Evolutionary conservation across 35 echinoderm and acorn worm species (phyloP), one percentile per base, ranked within the genome.

Genomic region (Holothuria glaberrima): DNA sequence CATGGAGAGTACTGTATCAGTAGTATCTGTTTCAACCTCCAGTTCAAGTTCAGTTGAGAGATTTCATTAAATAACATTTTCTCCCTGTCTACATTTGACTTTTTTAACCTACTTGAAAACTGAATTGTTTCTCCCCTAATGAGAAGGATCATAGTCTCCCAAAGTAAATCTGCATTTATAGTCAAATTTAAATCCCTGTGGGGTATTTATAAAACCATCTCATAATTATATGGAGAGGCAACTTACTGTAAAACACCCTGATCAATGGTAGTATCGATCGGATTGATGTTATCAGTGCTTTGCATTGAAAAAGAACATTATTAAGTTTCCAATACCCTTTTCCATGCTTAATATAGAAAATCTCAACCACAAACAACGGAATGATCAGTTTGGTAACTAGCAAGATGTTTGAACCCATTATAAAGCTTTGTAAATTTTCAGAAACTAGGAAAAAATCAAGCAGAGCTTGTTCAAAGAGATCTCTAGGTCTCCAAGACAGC

Each of bases 231-330:
- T 4, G 44, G 44, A 46, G 44, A 5, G 10, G 44, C 44, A 46
- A 46, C 44, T 5, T 46, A 46, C 10, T 46, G 44, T 10, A 46
- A 10, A 10, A 46, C 10, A 46, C 44, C 4, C 44, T 66, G 21
- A 16, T 66, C 63, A 66, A 66, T 66, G 4, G 16, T 66, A 16
- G 21, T 66, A 30, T 66, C 16, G 3, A 66, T 66, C 63, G 16
- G 16, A 22, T 6, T 30, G 28, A 66, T 66, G 63, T 66, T 6
- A 66, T 66, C 16, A 66, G 4, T 66, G 28, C 16, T 66, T 30
- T 66, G 63, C 28, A n/a, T n/a, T n/a, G n/a, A n/a, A 66, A 66
- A 66, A 66, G 63, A 66, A 16, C 63, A 66, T 66, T 66, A 16
- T 66, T 66, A 16, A 66, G 6, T 16, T n/a, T n/a, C n/a, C n/a